Conservation (phyloP, 2,888 invertebrate genomes). For the Lottia scabra region DNA sequence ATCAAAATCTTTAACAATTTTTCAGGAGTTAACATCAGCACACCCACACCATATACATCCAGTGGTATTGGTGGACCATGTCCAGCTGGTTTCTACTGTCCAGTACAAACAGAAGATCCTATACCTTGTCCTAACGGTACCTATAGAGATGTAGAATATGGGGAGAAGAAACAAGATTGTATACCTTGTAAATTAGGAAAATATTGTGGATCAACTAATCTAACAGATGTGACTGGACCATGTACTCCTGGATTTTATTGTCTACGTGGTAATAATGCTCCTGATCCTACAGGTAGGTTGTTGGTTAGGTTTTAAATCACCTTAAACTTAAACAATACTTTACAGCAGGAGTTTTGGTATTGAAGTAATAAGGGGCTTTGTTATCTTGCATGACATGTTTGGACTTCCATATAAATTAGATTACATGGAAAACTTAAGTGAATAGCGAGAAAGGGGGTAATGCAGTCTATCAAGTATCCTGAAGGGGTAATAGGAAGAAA, state of each 20-base stretch:
- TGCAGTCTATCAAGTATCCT: too few relatives aligned
- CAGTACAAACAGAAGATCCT: constrained; percentile 59
- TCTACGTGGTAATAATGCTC: constrained; percentile 52
- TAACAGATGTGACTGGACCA: constrained; percentile 54
- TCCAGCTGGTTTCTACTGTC: constrained; percentile 64
- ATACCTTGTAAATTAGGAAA: constrained; percentile 55
- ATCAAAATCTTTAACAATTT: too few relatives aligned
- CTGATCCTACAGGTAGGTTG: constrained; percentile 57
- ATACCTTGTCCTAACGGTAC: constrained; percentile 60
- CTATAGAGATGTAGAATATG: constrained; percentile 51
- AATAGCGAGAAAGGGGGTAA: too few relatives aligned
- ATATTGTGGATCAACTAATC: constrained; percentile 58
- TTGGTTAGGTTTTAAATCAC: background rate
- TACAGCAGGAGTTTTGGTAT: too few relatives aligned
- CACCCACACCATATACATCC: constrained; percentile 55
- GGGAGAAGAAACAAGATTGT: constrained; percentile 46
- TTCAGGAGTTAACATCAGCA: constrained; percentile 57
- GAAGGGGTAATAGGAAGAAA: too few relatives aligned
- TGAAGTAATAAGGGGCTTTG: too few relatives aligned
- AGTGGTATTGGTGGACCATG: constrained; percentile 64
- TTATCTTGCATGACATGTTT: too few relatives aligned
- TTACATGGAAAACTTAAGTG: too few relatives aligned
- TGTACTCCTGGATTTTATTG: constrained; percentile 64
- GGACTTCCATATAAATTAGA: too few relatives aligned
- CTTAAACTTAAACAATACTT: too few relatives aligned